Base-by-base conservation (phyloP, 2,888 invertebrate species). In the Calameuta filiformis region DNA sequence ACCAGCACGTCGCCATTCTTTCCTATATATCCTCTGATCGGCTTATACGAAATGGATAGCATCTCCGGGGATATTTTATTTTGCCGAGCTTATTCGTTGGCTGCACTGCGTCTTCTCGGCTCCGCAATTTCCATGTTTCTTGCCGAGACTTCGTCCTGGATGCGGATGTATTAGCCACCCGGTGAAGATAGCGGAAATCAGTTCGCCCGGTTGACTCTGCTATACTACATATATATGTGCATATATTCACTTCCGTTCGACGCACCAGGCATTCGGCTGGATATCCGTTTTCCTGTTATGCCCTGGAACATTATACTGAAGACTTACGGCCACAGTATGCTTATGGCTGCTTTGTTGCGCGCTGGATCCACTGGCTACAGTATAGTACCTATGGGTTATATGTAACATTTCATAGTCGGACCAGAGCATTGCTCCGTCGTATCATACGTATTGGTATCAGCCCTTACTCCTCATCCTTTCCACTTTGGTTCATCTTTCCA, bases 371-470 rank as follows among this genome's bases (percentile, higher is more conserved):
- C 56, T 56, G 9, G 56, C 56, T 23, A 35, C 35, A 23, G 56
- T 56, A 40, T 15, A 56, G 23, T 23, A 56, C 23, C 56, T 56
- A 56, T 9, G 56, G 40, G 56, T 56, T 56, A 23, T 56, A 56
- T 23, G 86, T 89, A 85, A 89, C 89, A 89, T 89, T 89, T 89
- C 86, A 88, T 87, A 85, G 87, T 85, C 81, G 84, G 83, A 82
- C 79, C 81, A 84, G 83, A 83, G 85, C 89, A 88, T 87, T 88
- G 84, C 85, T 56, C 56, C 85, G 86, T 88, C 86, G 83, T 80
- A 75, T 79, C 79, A 81, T 78, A 82, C 82, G 82, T 85, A 76
- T 82, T 75, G 75, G 68, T 76, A 75, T 77, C 78, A 68, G 73
- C 35, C 76, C 77, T 75, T 31, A 69, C 33, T 74, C 73, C 77